Conservation (phyloP, 2,797 vertebrate species). For the Rhinatrema bivittatum region DNA sequence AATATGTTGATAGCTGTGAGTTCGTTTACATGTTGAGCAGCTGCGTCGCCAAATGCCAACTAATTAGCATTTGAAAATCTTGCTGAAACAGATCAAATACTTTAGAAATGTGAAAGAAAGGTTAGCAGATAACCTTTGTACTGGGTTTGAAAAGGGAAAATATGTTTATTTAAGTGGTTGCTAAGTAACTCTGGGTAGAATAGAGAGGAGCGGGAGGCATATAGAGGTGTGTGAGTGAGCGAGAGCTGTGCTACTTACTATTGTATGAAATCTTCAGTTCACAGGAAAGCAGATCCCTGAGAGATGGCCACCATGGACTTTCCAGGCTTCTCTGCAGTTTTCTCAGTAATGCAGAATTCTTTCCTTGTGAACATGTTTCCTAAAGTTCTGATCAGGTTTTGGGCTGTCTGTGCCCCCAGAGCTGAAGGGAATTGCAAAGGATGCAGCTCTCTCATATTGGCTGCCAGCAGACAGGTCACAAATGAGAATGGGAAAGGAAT, state of each 20-base stretch:
- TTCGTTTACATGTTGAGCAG: background rate
- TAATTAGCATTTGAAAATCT: slow-evolving; percentile 1
- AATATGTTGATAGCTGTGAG: slow-evolving; percentile 7
- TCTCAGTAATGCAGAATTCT: no score
- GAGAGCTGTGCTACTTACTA: background rate
- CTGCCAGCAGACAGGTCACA: no score
- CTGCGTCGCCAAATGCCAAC: slow-evolving; percentile 13
- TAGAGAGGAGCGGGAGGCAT: background rate
- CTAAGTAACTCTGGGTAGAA: background rate
- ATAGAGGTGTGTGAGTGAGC: background rate
- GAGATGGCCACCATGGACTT: no score
- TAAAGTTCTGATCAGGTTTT: no score
- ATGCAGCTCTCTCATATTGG: no score
- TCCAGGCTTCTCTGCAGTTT: no score
- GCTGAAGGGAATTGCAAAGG: no score
- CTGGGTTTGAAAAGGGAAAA: background rate
- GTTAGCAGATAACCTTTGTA: background rate
- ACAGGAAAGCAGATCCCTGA: no score
- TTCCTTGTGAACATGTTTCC: no score
- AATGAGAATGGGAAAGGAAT: no score
- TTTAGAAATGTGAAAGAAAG: background rate
- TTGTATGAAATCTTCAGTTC: no score
- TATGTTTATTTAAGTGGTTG: slow-evolving; percentile 11
- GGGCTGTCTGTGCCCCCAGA: no score
- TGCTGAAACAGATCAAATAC: background rate